Conservation (phyloP, 2,888 invertebrate species). For the Stenotaenia linearis region DNA sequence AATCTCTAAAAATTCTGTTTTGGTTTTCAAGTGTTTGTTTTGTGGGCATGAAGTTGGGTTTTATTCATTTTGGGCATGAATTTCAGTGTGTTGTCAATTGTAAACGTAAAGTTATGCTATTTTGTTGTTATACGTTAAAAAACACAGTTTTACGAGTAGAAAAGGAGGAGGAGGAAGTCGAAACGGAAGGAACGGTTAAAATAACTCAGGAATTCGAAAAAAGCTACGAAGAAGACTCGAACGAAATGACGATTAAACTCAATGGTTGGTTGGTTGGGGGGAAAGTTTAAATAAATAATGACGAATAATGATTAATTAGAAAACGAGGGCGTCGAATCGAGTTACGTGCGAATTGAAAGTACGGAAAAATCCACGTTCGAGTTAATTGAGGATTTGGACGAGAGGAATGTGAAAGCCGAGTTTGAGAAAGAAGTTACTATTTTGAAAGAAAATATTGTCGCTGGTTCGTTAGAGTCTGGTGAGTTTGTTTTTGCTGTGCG, state of each 20-base stretch:
- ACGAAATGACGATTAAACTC: neutral
- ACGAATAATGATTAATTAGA: too few species aligned
- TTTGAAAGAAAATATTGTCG: neutral
- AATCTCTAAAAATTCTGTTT: neutral
- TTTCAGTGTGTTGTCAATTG: neutral
- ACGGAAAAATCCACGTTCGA: neutral
- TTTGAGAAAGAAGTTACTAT: neutral
- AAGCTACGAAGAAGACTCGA: neutral
- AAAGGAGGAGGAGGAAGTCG: neutral
- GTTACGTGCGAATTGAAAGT: neutral
- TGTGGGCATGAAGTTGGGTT: neutral
- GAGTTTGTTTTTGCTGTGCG: too few species aligned
- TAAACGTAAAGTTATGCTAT: neutral
- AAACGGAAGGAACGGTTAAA: neutral
- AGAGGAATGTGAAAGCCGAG: neutral
- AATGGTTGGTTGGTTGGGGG: neutral
- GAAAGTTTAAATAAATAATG: neutral
- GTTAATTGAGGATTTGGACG: neutral
- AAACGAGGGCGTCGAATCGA: neutral
- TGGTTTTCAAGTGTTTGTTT: neutral
- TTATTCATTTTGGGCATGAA: neutral
- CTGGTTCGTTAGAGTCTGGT: neutral
- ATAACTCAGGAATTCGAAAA: neutral
- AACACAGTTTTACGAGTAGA: neutral
- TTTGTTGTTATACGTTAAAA: neutral